Evolutionary conservation across 2,113 vertebrate genomes (phyloP), one percentile per base, ranked within the genome.

Genomic region (Gymnorhina tibicen): DNA sequence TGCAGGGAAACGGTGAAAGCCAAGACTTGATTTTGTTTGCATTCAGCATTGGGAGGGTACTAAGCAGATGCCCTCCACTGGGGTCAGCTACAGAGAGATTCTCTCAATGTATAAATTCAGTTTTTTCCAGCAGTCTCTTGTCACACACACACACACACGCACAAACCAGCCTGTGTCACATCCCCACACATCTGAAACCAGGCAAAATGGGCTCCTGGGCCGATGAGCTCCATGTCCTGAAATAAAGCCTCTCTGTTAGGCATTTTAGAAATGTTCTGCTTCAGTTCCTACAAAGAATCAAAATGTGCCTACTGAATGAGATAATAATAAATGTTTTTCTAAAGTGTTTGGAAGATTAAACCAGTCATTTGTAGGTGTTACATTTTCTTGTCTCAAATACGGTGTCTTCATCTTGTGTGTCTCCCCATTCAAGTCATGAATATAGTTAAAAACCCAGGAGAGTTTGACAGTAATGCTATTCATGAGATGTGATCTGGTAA

Each of bases 401-500:
- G 4, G 30, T 87, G 18, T 87, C 91, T 87, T 91, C 28, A 58
- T 85, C 77, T 82, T 68, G 27, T 66, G n/a, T 78, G 21, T 46
- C 49, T 91, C 69, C 69, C 62, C 32, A 59, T 91, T 93, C 74
- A 62, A 87, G 59, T 70, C 4, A 64, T 70, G 30, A 53, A 30
- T 42, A 10, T 49, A 39, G 46, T 70, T 91, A 73, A 66, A 83
- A 87, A 41, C 24, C 32, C 66, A 18, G 41, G 50, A 79, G 49
- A 87, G 33, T 42, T 76, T 93, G 85, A 85, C 53, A 73, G 46
- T 76, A 80, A 93, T 79, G 14, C 62, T 79, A 69, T 85, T 91
- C 63, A 91, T 85, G 23, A 91, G 42, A 66, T 76, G 85, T 0
- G 1, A 80, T 44, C 55, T 80, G 32, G 39, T 79, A 91, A 93